These are phyloP conservation scores for Cryptops parisi DNA, from an alignment of 2,888 invertebrate genomes.

Conservation along the genomic window DNA sequence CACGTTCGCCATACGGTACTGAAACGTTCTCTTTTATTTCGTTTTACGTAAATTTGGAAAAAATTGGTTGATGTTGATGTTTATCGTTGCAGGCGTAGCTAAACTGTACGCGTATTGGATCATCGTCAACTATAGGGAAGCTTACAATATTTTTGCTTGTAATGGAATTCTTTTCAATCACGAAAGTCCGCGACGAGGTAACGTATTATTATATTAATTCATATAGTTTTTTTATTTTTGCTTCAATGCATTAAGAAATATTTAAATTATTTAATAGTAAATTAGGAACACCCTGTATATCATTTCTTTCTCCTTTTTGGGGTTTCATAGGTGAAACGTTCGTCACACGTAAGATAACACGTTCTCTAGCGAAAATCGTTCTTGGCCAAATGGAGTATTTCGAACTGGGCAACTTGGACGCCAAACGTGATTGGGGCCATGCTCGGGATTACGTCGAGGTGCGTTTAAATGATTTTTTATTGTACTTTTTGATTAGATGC, in stretches of 20 bases:
- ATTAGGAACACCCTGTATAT: background rate
- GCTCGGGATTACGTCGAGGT: slow-evolving; percentile 92
- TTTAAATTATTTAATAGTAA: background rate
- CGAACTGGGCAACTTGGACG: slow-evolving; percentile 88
- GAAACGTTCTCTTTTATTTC: no score
- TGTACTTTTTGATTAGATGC: no score
- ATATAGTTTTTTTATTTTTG: background rate
- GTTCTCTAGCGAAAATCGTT: slow-evolving; percentile 91
- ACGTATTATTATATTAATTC: no score
- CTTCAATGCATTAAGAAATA: background rate
- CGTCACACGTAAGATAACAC: slow-evolving; percentile 94
- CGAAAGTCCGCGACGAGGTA: slow-evolving; percentile 75
- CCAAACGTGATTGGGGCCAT: slow-evolving; percentile 96
- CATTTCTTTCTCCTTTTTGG: background rate
- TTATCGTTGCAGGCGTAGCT: slow-evolving; percentile 57
- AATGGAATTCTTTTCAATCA: slow-evolving; percentile 95
- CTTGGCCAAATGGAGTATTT: slow-evolving; percentile 69
- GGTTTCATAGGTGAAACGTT: slow-evolving; percentile 68
- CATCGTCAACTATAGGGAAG: slow-evolving; percentile 86
- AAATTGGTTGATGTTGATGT: background rate
- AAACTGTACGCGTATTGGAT: slow-evolving; percentile 96
- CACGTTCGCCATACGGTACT: slow-evolving; percentile 85
- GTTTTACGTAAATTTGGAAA: no score
- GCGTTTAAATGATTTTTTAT: background rate
- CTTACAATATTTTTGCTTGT: slow-evolving; percentile 87